Base-by-base conservation (phyloP, 2,113 vertebrate species). In the Eudyptes chrysolophus region DNA sequence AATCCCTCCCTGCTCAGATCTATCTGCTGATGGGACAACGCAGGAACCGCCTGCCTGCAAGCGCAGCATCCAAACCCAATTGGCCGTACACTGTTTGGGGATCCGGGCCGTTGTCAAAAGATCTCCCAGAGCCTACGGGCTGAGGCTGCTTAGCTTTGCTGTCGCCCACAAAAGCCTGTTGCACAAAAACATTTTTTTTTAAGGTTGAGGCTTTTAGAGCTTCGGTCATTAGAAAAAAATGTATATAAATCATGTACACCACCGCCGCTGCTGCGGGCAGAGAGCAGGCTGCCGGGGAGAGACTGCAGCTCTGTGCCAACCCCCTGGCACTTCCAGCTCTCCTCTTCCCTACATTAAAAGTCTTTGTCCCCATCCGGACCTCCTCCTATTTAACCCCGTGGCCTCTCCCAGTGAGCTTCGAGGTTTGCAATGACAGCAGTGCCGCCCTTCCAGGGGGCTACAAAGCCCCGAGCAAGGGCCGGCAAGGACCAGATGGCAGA, bases 221-320 rank as follows among this genome's bases (percentile, higher is more conserved):
- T 94, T 95, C 0, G 4, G 58, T 96, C 96, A 97, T 42, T 49
- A 1, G 22, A 87, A 87, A 96, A 97, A 97, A 95, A 97, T 93
- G 95, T 79, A 57, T 75, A 77, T 96, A 87, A 82, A 96, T 96
- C 97, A 95, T 29, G 74, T 69, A 55, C 19, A 62, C 17, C 80
- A 32, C 72, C 2, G 14, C 2, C 1, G 27, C 60, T 51, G 87
- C 78, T 51, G 75, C 1, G 11, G 85, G 92, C 94, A 93, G 74
- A n/a, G 49, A 58, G 76, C 38, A 38, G 64, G 61, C 93, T 89
- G 89, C 77, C 13, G 46, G 82, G n/a, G 76, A 95, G 52, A 92
- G 93, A 15, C 65, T 34, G 74, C 83, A 92, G 89, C 87, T 86
- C 84, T 7, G 51, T 89, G 95, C 93, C 94, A 97, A 69, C 12